These are phyloP conservation scores for Drosophila carrolli DNA, from an alignment of 1,140 invertebrate species.

Conservation along the genomic window DNA sequence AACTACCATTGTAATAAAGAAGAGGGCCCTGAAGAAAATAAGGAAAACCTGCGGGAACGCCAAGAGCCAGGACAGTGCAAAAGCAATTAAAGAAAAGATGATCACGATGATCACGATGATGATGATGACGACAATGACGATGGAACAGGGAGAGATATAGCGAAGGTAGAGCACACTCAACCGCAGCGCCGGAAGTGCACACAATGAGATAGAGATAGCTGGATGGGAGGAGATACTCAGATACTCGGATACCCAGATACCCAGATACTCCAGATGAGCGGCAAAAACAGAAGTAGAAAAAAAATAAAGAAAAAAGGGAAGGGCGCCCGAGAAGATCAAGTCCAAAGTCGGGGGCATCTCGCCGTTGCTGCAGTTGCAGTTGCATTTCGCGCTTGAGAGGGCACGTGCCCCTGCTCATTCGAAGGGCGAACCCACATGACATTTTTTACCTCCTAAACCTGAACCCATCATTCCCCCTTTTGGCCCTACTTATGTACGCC, in stretches of 20 bases:
- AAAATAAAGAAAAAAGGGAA: neutral
- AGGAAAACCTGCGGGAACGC: slow-evolving; percentile 73
- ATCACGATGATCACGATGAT: slow-evolving; percentile 2
- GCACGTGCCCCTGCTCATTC: slow-evolving; percentile 69
- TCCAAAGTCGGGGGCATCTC: slow-evolving; percentile 46
- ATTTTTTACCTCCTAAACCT: slow-evolving; percentile 45
- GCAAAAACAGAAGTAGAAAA: neutral
- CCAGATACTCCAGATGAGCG: slow-evolving; percentile 10
- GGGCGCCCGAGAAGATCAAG: slow-evolving; percentile 38
- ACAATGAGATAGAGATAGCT: slow-evolving; percentile 37
- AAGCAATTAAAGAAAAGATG: slow-evolving; percentile 69
- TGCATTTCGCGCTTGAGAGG: slow-evolving; percentile 79
- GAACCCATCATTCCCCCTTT: slow-evolving; percentile 8
- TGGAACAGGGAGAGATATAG: slow-evolving; percentile 4
- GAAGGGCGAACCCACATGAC: slow-evolving; percentile 71
- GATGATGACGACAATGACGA: slow-evolving; percentile 3
- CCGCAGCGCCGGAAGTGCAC: slow-evolving; percentile 72
- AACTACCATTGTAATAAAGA: slow-evolving; percentile 11
- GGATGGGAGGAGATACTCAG: slow-evolving; percentile 20
- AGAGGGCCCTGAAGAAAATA: slow-evolving; percentile 52
- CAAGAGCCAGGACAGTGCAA: slow-evolving; percentile 45
- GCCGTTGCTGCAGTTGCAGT: slow-evolving; percentile 45
- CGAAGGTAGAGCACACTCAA: slow-evolving; percentile 42
- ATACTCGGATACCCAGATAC: slow-evolving; percentile 14
- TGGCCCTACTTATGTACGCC: neutral